phyloP scores from a whole-genome alignment of 2,797 vertebrate genomes.

The Argyrosomus regius region DNA sequence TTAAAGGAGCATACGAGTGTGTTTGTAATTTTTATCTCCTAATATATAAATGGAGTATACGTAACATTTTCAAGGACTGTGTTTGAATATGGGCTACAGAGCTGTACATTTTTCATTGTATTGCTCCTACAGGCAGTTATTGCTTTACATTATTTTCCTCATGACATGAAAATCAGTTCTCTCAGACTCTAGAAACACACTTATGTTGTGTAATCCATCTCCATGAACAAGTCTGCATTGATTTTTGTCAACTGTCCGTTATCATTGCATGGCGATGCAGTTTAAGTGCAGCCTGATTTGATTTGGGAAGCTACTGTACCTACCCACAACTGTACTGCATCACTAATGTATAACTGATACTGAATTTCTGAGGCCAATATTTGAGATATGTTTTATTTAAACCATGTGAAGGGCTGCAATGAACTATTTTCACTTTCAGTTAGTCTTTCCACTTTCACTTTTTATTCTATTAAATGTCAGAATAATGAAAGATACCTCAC shows the following conservation, averaged over 20 bases:
- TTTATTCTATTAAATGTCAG: not conserved
- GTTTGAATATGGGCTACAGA: not conserved
- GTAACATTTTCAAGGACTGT: not conserved
- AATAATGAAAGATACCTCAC: not conserved
- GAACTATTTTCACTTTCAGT: no score
- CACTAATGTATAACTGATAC: no score
- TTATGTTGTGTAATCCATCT: no score
- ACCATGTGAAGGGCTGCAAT: no score
- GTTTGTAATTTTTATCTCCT: not conserved
- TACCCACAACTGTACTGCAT: no score
- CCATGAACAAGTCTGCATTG: no score
- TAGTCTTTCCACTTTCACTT: no score
- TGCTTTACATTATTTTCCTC: not conserved
- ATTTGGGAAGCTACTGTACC: not conserved
- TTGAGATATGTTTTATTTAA: no score
- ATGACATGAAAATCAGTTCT: not conserved
- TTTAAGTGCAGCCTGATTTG: slow-evolving; percentile 8
- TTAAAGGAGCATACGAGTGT: slow-evolving; percentile 25
- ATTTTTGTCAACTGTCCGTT: not conserved
- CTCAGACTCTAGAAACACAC: not conserved
- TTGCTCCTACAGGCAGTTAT: no score
- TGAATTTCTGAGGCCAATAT: no score
- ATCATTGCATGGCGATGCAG: not conserved
- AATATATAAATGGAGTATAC: not conserved
- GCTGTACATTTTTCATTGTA: not conserved